These are phyloP conservation scores for Tetanocera ferruginea DNA, from an alignment of 2,888 invertebrate genomes.

Conservation along the genomic window DNA sequence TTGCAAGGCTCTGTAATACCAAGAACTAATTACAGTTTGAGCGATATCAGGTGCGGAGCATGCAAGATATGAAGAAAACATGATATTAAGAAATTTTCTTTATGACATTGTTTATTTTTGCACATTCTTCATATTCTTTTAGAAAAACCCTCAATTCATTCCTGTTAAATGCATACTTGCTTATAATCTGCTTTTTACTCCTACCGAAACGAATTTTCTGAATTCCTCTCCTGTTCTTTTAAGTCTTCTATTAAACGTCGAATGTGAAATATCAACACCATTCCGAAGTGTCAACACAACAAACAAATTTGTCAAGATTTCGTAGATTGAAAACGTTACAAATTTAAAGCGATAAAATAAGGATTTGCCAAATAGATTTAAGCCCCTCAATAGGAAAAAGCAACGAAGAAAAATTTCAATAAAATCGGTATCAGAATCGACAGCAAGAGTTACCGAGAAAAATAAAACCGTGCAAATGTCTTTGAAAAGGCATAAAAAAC, in stretches of 20 bases:
- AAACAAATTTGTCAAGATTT: slow-evolving; percentile 44
- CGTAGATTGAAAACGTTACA: slow-evolving; percentile 36
- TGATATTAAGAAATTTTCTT: no score
- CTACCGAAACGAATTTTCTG: no score
- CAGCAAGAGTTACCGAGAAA: slow-evolving; percentile 3
- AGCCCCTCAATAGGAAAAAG: slow-evolving; percentile 21
- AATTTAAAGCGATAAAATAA: slow-evolving; percentile 45
- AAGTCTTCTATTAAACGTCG: background rate
- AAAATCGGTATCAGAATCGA: background rate
- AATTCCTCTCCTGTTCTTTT: background rate
- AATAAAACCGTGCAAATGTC: slow-evolving; percentile 37
- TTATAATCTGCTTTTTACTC: no score
- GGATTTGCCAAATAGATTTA: slow-evolving; percentile 47
- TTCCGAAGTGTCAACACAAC: background rate
- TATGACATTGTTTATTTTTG: no score
- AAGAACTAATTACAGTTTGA: no score
- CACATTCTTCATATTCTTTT: no score
- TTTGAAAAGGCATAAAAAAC: slow-evolving; percentile 37
- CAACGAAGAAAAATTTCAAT: slow-evolving; percentile 11
- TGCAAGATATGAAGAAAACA: no score
- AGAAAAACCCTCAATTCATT: no score
- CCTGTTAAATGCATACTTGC: no score
- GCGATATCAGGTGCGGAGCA: no score
- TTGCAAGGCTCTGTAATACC: no score
- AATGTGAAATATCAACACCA: background rate